These are phyloP conservation scores for Silurus asotus DNA, from an alignment of 2,113 vertebrate species.

Conservation along the genomic window DNA sequence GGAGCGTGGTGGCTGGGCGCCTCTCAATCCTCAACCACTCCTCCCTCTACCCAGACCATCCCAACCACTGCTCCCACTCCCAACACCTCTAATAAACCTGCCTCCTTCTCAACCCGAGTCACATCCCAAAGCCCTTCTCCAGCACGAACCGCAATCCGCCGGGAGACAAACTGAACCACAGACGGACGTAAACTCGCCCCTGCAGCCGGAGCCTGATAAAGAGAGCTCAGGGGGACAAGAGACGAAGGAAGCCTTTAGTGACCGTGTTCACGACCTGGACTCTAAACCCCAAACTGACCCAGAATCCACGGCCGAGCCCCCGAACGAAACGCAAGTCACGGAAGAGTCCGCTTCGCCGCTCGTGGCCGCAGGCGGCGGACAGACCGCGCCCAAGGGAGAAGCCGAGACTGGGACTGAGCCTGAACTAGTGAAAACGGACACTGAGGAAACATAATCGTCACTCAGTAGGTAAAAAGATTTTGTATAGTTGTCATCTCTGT, in stretches of 20 bases:
- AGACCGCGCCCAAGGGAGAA: constrained; percentile 90
- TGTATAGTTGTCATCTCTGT: constrained; percentile 99
- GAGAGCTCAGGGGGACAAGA: constrained; percentile 75
- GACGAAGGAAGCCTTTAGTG: constrained; percentile 76
- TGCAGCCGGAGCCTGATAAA: constrained; percentile 62
- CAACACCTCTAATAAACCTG: constrained; percentile 48
- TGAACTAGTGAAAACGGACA: constrained; percentile 99
- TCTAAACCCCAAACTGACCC: constrained; percentile 62
- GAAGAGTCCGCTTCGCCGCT: constrained; percentile 77
- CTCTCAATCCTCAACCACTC: constrained; percentile 63
- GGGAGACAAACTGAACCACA: constrained; percentile 1
- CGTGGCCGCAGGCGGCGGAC: constrained; percentile 85
- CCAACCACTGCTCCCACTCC: constrained; percentile 57
- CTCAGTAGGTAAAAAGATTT: constrained; percentile 99
- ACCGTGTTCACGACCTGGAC: constrained; percentile 79
- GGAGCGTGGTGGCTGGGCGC: constrained; percentile 67
- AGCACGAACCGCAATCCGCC: constrained; percentile 45
- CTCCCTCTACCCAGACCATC: constrained; percentile 61
- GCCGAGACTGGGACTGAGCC: constrained; percentile 96
- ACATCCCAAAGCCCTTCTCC: neutral
- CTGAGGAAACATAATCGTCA: constrained; percentile 99
- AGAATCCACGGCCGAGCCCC: constrained; percentile 65
- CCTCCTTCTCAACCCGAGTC: constrained; percentile 46
- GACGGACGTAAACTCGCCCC: constrained; percentile 35
- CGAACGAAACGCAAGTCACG: constrained; percentile 60